These are phyloP conservation scores for Batillaria attramentaria DNA, from an alignment of 1,140 invertebrate genomes.

Conservation along the genomic window DNA sequence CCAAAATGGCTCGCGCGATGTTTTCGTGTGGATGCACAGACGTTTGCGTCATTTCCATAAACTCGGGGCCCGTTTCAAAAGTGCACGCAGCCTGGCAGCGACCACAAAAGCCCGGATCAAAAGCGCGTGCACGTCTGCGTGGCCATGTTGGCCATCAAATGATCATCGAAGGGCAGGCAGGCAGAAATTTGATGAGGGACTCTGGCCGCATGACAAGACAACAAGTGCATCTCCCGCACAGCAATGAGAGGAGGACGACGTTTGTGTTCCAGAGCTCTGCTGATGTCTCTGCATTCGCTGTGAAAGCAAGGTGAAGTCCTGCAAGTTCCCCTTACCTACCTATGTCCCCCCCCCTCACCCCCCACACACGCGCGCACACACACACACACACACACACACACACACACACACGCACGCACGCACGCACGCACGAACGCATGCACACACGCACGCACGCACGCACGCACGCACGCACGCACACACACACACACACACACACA, in stretches of 20 bases:
- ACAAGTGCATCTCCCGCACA: neutral
- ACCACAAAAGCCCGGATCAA: too few species aligned
- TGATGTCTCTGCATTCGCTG: neutral
- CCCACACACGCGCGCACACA: neutral
- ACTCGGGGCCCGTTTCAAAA: too few species aligned
- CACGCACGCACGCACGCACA: too few species aligned
- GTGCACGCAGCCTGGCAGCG: too few species aligned
- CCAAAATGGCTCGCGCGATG: too few species aligned
- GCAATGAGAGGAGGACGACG: neutral
- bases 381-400: neutral
- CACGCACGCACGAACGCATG: neutral
- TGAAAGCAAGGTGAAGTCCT: neutral
- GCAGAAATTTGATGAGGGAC: too few species aligned
- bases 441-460: neutral
- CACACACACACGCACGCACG: neutral
- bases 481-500: neutral
- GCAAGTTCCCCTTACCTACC: neutral
- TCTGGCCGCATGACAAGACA: too few species aligned
- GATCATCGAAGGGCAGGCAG: too few species aligned
- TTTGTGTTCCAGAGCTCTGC: neutral
- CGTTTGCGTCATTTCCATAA: too few species aligned
- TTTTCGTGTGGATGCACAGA: too few species aligned
- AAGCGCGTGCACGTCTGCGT: too few species aligned
- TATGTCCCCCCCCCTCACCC: neutral
- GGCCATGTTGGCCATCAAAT: too few species aligned